A percentile compares a stretch with the other conserved stretches of the same genome.
Conservation (phyloP, 2,888 invertebrate species). For the Nymphalis polychloros region DNA sequence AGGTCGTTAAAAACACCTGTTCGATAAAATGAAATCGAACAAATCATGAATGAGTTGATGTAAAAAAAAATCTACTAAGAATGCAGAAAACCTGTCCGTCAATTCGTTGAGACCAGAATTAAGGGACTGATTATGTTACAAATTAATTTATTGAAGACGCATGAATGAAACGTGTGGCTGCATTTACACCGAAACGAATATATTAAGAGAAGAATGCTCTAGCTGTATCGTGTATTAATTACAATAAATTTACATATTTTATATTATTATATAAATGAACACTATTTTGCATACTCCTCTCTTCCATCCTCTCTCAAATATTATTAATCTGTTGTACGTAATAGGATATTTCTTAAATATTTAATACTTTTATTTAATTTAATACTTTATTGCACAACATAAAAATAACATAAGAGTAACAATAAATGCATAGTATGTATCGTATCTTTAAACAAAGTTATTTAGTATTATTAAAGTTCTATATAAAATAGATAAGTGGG, state of each 20-base stretch:
- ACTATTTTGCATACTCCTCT: too few species aligned
- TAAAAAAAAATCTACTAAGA: slow-evolving; percentile 22
- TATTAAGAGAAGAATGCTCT: neutral
- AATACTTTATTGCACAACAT: too few species aligned
- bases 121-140: slow-evolving; percentile 44
- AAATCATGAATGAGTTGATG: slow-evolving; percentile 1
- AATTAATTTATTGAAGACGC: slow-evolving; percentile 44
- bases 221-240: neutral
- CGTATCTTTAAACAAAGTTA: too few species aligned
- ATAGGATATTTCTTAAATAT: too few species aligned
- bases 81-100: slow-evolving; percentile 36
- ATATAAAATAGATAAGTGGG: too few species aligned
- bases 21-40: neutral
- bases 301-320: too few species aligned
- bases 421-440: too few species aligned
- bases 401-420: too few species aligned
- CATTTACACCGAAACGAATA: slow-evolving; percentile 43
- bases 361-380: too few species aligned
- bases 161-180: slow-evolving; percentile 52
- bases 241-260: neutral
- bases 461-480: too few species aligned
- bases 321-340: too few species aligned
- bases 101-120: slow-evolving; percentile 42
- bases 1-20: slow-evolving; percentile 1
- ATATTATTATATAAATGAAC: neutral